Percentiles rank a stretch among this genome's conserved stretches.
Evolutionary conservation across 2,797 vertebrate species (phyloP).

Genomic region (Bryconaethiops microstoma): DNA sequence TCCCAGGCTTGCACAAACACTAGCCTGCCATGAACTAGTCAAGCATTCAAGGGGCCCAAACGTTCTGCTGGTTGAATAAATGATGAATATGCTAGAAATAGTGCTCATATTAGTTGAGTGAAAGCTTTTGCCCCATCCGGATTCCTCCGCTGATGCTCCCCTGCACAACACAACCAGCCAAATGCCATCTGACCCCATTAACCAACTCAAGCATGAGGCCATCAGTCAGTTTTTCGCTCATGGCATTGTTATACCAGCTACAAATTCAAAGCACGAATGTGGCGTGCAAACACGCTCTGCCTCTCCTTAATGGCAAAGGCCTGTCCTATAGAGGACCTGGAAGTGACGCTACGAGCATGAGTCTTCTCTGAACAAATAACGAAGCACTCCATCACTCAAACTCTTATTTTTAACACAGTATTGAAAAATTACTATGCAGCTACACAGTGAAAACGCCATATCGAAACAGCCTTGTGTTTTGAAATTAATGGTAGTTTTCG

Average conservation of each 20-base stretch:
- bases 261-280: slow-evolving; percentile 17
- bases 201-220: slow-evolving; percentile 21
- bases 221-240: slow-evolving; percentile 2
- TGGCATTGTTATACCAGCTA: neutral
- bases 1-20: slow-evolving; percentile 2
- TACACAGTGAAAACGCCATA: too few relatives aligned
- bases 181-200: slow-evolving; percentile 41
- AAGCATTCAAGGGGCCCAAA: slow-evolving; percentile 26
- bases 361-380: neutral
- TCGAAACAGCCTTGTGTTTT: too few relatives aligned
- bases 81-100: slow-evolving; percentile 51
- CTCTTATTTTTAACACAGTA: too few relatives aligned
- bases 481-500: too few relatives aligned
- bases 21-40: slow-evolving; percentile 1
- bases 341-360: neutral
- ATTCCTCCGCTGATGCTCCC: slow-evolving; percentile 21
- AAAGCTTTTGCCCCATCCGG: slow-evolving; percentile 12
- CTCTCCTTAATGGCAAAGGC: neutral
- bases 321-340: neutral
- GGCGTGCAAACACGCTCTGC: neutral
- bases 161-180: slow-evolving; percentile 32
- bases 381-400: too few relatives aligned
- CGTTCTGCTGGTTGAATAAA: slow-evolving; percentile 46
- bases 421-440: too few relatives aligned
- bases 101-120: slow-evolving; percentile 29